phyloP scores from a whole-genome alignment of 1,140 invertebrate genomes.

The Sycophaga agraensis region DNA sequence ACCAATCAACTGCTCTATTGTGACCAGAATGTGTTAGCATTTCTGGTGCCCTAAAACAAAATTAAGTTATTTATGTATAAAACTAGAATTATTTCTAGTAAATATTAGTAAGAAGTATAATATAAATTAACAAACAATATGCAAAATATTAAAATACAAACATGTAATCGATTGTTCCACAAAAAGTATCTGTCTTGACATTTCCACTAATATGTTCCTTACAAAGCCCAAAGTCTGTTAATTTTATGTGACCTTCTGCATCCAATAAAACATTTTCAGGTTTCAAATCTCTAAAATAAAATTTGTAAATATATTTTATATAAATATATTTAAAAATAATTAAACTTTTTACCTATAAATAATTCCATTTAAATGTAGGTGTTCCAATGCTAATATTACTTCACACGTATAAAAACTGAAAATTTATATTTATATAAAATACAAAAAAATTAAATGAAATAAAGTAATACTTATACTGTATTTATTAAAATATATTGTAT shows the following conservation, averaged over 20 bases:
- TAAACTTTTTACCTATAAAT: constrained; percentile 72
- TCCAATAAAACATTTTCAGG: constrained; percentile 98
- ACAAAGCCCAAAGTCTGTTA: constrained; percentile 99
- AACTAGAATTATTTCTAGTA: not conserved
- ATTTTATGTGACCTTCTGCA: constrained; percentile 92
- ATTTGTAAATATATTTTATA: not conserved
- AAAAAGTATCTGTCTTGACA: constrained; percentile 97
- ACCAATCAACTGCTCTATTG: constrained; percentile 99
- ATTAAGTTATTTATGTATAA: not conserved
- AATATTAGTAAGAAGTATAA: too few relatives aligned
- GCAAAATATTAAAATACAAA: constrained; percentile 67
- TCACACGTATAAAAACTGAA: constrained; percentile 96
- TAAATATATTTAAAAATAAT: not conserved
- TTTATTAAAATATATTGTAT: constrained; percentile 15
- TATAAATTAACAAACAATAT: too few relatives aligned
- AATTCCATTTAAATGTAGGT: constrained; percentile 93
- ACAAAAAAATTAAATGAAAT: not conserved
- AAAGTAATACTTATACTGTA: not conserved
- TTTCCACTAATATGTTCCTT: constrained; percentile 97
- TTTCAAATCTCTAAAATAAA: constrained; percentile 82
- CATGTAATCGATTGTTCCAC: constrained; percentile 99
- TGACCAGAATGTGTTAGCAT: constrained; percentile 90
- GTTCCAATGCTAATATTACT: constrained; percentile 95
- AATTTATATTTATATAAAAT: constrained; percentile 4
- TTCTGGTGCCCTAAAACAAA: not conserved